Evolutionary conservation across 1,140 invertebrate species (phyloP), one percentile per base, ranked within the genome.

Genomic region (Euschistus heros): DNA sequence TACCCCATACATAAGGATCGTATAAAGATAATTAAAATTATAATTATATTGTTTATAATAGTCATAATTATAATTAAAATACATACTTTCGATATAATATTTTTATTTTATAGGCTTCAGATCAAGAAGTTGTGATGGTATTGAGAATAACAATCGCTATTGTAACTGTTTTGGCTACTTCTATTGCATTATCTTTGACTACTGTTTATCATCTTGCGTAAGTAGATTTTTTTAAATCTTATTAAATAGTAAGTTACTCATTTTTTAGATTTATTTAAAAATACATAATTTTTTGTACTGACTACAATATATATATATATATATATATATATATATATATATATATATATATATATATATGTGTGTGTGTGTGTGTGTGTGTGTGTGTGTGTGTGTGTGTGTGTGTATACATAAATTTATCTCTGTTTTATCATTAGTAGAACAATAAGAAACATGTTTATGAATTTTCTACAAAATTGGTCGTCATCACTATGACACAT

Each of bases 181-280:
- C 80, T 7, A 84, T 91, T 76, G 89, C 87, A 18, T 79, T 91
- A 13, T 83, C 80, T 10, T 84, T 90, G 68, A 80, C 81, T 65
- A 87, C 86, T 67, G 87, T 91, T 72, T 90, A 91, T 74, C 86
- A 84, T 68, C 78, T 92, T 37, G 90, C 87, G 87, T 83, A 76
- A 80, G 80, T 78, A 71, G 8, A 13, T 46, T 61, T 33, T 6
- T 3, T 42, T 33, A 27, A 59, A 14, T 27, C 26, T 26, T 44
- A 17, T 8, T 10, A 44, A 7, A 20, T 50, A 10, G 1, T n/a
- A n/a, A n/a, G 46, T 47, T 20, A 47, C 46, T n/a, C 18, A n/a
- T 50, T 50, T 50, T 44, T 44, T 10, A 10, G 8, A 44, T 8
- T 44, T 10, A 10, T 44, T 44, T 10, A 44, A 44, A 44, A 10